Evolutionary conservation across 2,888 invertebrate genomes (phyloP), one percentile per base, ranked within the genome.

Genomic region (Chrysomela aeneicollis): DNA sequence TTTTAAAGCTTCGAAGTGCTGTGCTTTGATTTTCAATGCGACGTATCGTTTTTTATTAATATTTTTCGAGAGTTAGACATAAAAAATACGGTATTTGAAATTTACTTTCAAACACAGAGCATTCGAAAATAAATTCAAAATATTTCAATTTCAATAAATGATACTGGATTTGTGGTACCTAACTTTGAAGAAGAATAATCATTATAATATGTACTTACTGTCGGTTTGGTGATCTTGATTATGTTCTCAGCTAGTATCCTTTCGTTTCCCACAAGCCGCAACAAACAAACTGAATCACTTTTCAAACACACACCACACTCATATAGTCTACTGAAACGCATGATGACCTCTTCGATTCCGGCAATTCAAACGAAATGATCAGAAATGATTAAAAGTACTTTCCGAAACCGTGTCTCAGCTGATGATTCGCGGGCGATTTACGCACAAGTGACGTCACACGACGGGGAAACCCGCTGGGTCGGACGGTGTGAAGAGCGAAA

Each of bases 321-420:
- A 70, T 67, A 70, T 67, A 67, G 55, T 59, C 51, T 30, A 17
- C 18, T 12, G 21, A 58, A 52, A 65, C 58, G 46, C 66, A 69
- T 69, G 55, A 50, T 63, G 65, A 66, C 58, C 58, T 49, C 52
- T 42, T 54, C 22, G 50, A 63, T 69, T 69, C 69, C 63, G 42
- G 59, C 62, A 71, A 73, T 69, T 70, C 65, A 46, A 70, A 65
- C 64, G 68, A 72, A 71, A 70, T 68, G 67, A 60, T 53, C 37
- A 30, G 69, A 69, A 67, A 52, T 73, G 73, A 73, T 71, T 72
- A 72, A 72, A 69, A 18, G 63, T 69, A 70, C 72, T 73, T 73
- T 67, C 70, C 73, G 71, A 72, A 70, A 68, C n/a, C n/a, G n/a
- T 64, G 59, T 68, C 52, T 69, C 70, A 70, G 67, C 67, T 67